Evolutionary conservation across 2,888 invertebrate species (phyloP).

Genomic region (Himalopsyche kuldschensis): DNA sequence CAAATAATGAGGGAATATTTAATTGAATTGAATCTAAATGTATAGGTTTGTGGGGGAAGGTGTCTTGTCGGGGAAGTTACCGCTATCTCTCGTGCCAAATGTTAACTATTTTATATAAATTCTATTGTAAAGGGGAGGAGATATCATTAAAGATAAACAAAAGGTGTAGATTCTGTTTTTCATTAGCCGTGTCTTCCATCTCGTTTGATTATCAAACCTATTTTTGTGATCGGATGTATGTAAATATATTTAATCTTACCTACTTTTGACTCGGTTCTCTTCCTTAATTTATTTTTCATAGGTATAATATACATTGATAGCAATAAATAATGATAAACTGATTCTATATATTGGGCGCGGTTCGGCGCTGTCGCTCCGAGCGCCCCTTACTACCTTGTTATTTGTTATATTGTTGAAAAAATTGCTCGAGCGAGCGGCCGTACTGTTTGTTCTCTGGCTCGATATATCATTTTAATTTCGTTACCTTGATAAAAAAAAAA

Average conservation of each 20-base stretch:
- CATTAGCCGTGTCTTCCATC: slow-evolving; percentile 31
- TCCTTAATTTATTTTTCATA: slow-evolving; percentile 22
- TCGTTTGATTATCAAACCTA: slow-evolving; percentile 23
- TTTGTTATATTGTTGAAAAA: slow-evolving; percentile 27
- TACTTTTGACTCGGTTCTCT: slow-evolving; percentile 10
- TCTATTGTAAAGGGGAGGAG: slow-evolving; percentile 27
- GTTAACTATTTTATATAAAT: slow-evolving; percentile 39
- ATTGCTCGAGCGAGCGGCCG: slow-evolving; percentile 14
- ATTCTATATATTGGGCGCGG: neutral
- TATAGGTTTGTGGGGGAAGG: neutral
- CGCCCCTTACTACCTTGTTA: slow-evolving; percentile 22
- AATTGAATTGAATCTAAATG: too few relatives aligned
- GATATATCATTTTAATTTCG: slow-evolving; percentile 36
- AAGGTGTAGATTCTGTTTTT: slow-evolving; percentile 20
- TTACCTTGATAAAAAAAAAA: slow-evolving; percentile 34
- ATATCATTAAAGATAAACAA: slow-evolving; percentile 33
- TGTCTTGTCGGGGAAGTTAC: neutral
- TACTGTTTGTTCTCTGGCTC: slow-evolving; percentile 6
- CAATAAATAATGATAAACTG: slow-evolving; percentile 33
- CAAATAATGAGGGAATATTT: neutral
- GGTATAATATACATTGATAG: slow-evolving; percentile 33
- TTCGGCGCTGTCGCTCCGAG: neutral
- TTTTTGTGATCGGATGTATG: slow-evolving; percentile 25
- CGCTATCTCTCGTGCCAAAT: slow-evolving; percentile 35
- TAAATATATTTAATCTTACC: slow-evolving; percentile 21